A percentile compares a stretch with the other conserved stretches of the same genome.
phyloP scores from a whole-genome alignment of 2,113 vertebrate species.

The Triplophysa rosa region DNA sequence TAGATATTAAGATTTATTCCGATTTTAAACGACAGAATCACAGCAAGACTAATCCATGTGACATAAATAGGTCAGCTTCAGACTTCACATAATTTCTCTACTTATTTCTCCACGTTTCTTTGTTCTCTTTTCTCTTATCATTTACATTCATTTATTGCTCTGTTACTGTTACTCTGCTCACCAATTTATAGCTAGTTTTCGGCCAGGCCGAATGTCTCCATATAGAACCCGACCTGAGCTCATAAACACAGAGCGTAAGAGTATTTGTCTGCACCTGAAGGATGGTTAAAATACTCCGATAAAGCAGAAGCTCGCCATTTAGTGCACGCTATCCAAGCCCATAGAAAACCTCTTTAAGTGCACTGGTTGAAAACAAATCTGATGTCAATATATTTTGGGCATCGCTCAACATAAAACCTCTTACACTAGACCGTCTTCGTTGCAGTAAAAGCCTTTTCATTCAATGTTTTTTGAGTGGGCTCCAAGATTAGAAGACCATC shows the following conservation, averaged over 20 bases:
- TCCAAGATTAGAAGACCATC: constrained; percentile 50
- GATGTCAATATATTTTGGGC: constrained; percentile 50
- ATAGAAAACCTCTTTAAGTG: constrained; percentile 54
- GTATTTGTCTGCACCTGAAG: background rate
- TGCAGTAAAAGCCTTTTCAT: constrained; percentile 56
- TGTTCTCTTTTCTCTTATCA: background rate
- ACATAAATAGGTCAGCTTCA: background rate
- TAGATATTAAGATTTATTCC: background rate
- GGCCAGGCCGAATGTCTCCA: too few species aligned
- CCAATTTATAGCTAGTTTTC: background rate
- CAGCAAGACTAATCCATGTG: background rate
- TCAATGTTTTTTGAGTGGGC: constrained; percentile 43
- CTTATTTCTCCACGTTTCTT: background rate
- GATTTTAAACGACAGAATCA: background rate
- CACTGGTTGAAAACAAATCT: constrained; percentile 58
- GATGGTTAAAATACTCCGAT: background rate
- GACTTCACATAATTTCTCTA: background rate
- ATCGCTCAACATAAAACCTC: constrained; percentile 55
- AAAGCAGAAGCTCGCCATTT: background rate
- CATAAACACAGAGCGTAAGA: background rate
- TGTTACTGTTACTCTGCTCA: too few species aligned
- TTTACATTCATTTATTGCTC: background rate
- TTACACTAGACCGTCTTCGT: constrained; percentile 12
- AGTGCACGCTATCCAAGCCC: constrained; percentile 6
- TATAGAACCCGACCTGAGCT: too few species aligned